Base-by-base conservation (phyloP, 23 tunicate species). In the Ciona savignyi region DNA sequence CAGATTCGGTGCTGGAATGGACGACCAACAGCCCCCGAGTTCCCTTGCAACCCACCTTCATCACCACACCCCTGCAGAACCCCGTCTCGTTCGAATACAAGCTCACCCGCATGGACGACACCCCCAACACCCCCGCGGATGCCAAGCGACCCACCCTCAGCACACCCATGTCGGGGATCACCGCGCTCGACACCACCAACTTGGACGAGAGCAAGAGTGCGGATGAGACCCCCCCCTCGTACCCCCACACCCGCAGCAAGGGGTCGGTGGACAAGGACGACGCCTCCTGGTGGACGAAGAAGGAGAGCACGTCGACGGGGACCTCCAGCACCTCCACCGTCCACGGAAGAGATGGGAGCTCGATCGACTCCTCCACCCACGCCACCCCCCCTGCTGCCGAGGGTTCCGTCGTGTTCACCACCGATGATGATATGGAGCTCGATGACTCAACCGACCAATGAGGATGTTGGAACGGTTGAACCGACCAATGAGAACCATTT, bases 371-470 rank as follows among this genome's bases (percentile, higher is more conserved):
- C 3, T 69, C 73, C 2, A 25, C 31, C 70, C 2, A 21, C 25
- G n/a, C n/a, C n/a, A 42, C 56, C 9, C 15, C 56, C 56, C 56
- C 56, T 42, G 56, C 15, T 15, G 15, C 56, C 9, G 56, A 42
- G 15, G 87, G 65, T 23, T 75, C 29, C 15, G 60, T 56, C 27
- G 68, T 30, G 19, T 29, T 66, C 33, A 56, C 70, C 4, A 66
- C 80, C 0, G 74, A 67, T 31, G 85, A 81, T 65, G 87, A 82
- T 66, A 82, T 82, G 80, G 87, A 82, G 27, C 25, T 82, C 65
- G 87, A 82, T 25, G 80, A 82, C 30, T 74, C 75, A 31, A 31
- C 51, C 24, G 76, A 72, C 3, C 28, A 63, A 63, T n/a, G 22
- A 63, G 22, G 4, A 63, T n/a, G n/a, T n/a, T n/a, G n/a, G n/a